Conservation (phyloP, 37 sponge, comb jelly and placozoan genomes). For the Chondrosia reniformis region DNA sequence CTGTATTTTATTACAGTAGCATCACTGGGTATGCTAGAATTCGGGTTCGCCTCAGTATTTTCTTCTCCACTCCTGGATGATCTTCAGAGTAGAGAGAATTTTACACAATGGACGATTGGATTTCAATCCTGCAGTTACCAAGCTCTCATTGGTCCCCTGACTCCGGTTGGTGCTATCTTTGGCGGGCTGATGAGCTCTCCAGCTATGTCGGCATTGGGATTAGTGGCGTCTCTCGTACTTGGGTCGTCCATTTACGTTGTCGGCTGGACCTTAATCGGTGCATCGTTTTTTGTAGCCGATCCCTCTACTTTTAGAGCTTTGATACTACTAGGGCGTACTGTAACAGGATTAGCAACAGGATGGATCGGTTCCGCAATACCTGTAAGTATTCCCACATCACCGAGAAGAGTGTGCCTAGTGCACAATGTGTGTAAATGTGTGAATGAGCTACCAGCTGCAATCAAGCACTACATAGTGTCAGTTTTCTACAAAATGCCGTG, state of each 20-base stretch:
- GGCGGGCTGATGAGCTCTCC: slow-evolving; percentile 27
- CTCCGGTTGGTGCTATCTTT: slow-evolving; percentile 52
- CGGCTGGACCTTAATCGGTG: slow-evolving; percentile 50
- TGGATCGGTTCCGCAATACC: slow-evolving; percentile 41
- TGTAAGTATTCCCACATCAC: slow-evolving; percentile 48
- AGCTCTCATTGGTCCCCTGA: slow-evolving; percentile 19
- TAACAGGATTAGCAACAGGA: slow-evolving; percentile 65
- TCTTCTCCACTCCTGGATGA: background rate
- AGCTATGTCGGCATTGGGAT: slow-evolving; percentile 16
- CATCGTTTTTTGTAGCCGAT: background rate
- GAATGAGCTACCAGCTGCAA: too few relatives aligned
- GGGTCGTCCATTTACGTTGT: slow-evolving; percentile 21
- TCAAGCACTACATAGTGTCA: background rate
- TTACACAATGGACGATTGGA: background rate
- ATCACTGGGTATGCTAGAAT: background rate
- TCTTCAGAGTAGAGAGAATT: background rate
- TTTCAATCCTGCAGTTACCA: background rate
- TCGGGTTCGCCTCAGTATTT: background rate
- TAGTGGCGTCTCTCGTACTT: slow-evolving; percentile 32
- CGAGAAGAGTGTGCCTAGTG: too few relatives aligned
- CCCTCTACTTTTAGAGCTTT: slow-evolving; percentile 14
- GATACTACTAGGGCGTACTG: slow-evolving; percentile 41
- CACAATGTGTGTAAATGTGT: too few relatives aligned
- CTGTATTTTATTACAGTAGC: background rate
- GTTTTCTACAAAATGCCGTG: background rate